Base-by-base conservation (phyloP, 1,140 invertebrate genomes). In the Drepana arcuata region DNA sequence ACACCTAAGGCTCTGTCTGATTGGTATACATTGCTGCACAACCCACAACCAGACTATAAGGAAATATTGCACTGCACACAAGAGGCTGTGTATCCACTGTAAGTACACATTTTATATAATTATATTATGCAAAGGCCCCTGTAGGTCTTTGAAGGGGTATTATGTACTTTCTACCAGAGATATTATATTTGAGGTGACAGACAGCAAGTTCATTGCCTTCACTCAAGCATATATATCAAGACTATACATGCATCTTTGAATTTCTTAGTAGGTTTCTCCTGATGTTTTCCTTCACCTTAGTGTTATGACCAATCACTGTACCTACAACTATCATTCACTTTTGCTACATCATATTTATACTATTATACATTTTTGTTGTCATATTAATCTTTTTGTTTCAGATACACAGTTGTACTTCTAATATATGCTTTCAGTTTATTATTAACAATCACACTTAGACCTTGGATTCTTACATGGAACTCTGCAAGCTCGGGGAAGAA, bases 1-100 rank as follows among this genome's bases (percentile, higher is more conserved):
- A 86, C 84, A 32, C 91, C 92, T 0, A 85, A 87, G 18, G 87
- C 88, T 11, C 77, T 98, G 2, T 91, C 94, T 0, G 96, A 99
- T 78, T 99, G 96, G 96, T 99, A 99, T 71, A 97, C 96, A 0
- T 73, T 98, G 38, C 84, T 98, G 12, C 93, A 97, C 48, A 99
- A 99, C 85, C 97, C 97, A 14, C 91, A 88, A 52, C 94, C 95
- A 4, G 93, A 97, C 72, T 98, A 97, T 83, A 92, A 93, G 51
- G 86, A 90, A 33, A 92, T 90, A 34, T 77, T 99, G 11, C 90
- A 97, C 79, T 99, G 97, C 78, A 97, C 96, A 0, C 95, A 98
- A 64, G 97, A 99, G 85, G 94, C 95, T 27, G 96, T 98, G 0
- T 99, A 97, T 86, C 97, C 97, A 33, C 84, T 99, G 92, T 98